Evolutionary conservation across 2,888 invertebrate species (phyloP), one percentile per base, ranked within the genome.

Genomic region (Spilosoma lubricipeda): DNA sequence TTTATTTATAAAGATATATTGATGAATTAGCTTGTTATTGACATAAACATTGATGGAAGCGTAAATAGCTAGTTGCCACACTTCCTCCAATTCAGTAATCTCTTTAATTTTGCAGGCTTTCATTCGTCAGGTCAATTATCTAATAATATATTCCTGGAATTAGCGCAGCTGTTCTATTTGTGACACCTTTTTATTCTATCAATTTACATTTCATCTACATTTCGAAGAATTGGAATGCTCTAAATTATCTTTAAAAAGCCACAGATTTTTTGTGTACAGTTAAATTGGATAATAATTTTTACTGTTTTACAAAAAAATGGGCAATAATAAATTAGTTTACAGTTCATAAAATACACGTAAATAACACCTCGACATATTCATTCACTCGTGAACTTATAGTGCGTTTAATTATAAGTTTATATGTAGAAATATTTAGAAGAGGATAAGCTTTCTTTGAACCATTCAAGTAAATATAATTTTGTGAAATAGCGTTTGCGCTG

Each of bases 171-270:
- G 70, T 70, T 76, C 36, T 75, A 75, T 75, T 75, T 67, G 67
- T 72, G 74, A 76, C 68, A 75, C 71, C 71, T 68, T 76, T 75
- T 69, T 73, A 73, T 76, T 77, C 45, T 66, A 66, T 66, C 27
- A 69, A 68, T 66, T 56, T 36, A 71, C 74, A 75, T 75, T 52
- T 75, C 71, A 75, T 75, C 65, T 68, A 52, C 74, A 75, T 75
- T 71, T 68, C 67, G 63, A 64, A 64, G 71, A 75, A 75, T 75
- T 70, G 70, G 48, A 48, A 70, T 67, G n/a, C 36, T 45, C 59
- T 59, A 67, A 70, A 30, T 74, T 70, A 63, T 70, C 15, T 64
- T 69, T 69, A 30, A 39, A 67, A 69, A 52, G 70, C 45, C 33
- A 68, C 59, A 45, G 39, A 56, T 36, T 70, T 70, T 73, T 52